phyloP scores from a whole-genome alignment of 2,888 invertebrate genomes.

The Yponomeuta evonymella region DNA sequence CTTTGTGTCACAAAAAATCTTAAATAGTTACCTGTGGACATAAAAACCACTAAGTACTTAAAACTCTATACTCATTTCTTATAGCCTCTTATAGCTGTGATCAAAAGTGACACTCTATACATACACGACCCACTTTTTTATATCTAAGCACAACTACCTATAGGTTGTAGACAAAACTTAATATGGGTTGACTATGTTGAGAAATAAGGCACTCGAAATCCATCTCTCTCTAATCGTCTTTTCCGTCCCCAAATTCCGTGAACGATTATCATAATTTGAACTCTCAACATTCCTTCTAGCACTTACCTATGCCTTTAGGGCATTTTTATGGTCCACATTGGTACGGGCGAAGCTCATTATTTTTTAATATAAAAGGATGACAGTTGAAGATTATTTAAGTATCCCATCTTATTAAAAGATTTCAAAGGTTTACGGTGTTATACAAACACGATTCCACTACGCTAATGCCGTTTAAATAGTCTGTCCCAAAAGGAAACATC shows the following conservation, averaged over 20 bases:
- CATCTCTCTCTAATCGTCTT: constrained; percentile 6
- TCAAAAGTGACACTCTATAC: no score
- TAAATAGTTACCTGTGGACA: no score
- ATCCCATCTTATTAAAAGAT: no score
- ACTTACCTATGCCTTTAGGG: background rate
- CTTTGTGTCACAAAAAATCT: no score
- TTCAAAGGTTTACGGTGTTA: constrained; percentile 14
- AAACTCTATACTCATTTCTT: no score
- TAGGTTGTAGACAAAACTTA: background rate
- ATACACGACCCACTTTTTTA: no score
- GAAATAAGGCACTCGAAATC: background rate
- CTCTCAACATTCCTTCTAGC: background rate
- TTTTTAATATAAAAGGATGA: background rate
- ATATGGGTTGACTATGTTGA: background rate
- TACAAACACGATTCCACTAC: constrained; percentile 8
- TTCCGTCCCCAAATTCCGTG: constrained; percentile 6
- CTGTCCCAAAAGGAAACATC: background rate
- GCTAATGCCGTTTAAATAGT: no score
- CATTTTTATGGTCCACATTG: constrained; percentile 17
- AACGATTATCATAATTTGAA: background rate
- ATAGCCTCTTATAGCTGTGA: no score
- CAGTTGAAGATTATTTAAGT: background rate
- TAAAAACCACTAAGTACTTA: no score
- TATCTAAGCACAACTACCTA: background rate
- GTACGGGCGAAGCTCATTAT: background rate